These are phyloP conservation scores for Tipula helvola DNA, from an alignment of 2,888 invertebrate species.

Conservation along the genomic window DNA sequence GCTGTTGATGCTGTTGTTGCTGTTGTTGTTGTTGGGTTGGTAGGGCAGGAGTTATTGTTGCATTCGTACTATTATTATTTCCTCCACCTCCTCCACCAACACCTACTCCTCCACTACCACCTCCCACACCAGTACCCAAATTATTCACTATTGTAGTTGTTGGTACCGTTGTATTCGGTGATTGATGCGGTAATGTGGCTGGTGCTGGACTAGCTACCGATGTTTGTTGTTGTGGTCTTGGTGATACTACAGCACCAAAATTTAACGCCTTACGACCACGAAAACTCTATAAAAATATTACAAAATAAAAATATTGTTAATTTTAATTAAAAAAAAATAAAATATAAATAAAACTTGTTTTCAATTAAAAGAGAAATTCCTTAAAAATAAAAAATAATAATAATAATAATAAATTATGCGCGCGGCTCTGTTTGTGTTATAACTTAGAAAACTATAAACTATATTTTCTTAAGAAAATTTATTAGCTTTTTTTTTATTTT, in stretches of 20 bases:
- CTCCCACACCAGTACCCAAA: conserved; percentile 12
- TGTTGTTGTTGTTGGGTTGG: conserved; percentile 23
- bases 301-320: not conserved
- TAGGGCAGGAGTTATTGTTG: conserved; percentile 23
- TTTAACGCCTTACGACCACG: conserved; percentile 20
- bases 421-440: conserved; percentile 5
- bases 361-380: conserved; percentile 4
- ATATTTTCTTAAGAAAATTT: not conserved
- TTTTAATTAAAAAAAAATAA: conserved; percentile 12
- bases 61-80: conserved; percentile 18
- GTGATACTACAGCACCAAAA: conserved; percentile 18
- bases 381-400: not conserved
- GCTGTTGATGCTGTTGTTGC: conserved; percentile 24
- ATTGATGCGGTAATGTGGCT: conserved; percentile 20
- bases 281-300: conserved; percentile 17
- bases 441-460: conserved; percentile 5
- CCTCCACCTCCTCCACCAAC: not conserved
- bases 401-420: not conserved
- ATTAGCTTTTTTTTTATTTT: not conserved
- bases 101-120: not conserved
- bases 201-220: conserved; percentile 20
- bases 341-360: conserved; percentile 10
- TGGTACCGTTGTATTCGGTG: conserved; percentile 19
- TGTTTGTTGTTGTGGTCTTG: conserved; percentile 17
- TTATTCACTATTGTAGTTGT: conserved; percentile 16